Conservation (phyloP, 2,797 vertebrate genomes). For the Microtus obscurus region DNA sequence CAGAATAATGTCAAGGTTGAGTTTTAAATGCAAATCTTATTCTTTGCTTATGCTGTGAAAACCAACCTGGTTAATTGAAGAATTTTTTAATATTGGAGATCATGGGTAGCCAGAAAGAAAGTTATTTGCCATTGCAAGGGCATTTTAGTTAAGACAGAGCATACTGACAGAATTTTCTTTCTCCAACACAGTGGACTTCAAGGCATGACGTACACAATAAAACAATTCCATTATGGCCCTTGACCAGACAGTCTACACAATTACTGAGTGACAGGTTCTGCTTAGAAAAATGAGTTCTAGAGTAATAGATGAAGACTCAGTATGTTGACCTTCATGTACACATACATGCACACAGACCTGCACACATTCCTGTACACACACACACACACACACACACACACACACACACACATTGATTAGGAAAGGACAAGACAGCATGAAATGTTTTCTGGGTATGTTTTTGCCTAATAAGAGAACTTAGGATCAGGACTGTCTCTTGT, state of each 20-base stretch:
- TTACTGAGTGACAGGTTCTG: not conserved
- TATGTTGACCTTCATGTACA: not conserved
- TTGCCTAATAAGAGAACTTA: conserved; percentile 33
- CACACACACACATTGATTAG: not conserved
- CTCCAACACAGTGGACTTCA: not conserved
- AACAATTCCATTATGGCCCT: not conserved
- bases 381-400: not conserved
- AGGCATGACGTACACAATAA: not conserved
- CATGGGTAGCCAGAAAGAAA: not conserved
- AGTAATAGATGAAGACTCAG: not conserved
- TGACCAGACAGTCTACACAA: not conserved
- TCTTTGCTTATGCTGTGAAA: not conserved
- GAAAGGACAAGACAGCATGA: not conserved
- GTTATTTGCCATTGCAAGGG: not conserved
- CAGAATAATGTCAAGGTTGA: not conserved
- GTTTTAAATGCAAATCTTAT: not conserved
- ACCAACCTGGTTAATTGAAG: conserved; percentile 20
- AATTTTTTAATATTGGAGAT: not conserved
- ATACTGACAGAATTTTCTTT: not conserved
- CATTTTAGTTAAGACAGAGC: not conserved
- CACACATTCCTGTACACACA: not conserved
- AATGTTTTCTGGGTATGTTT: conserved; percentile 27
- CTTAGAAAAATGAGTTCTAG: not conserved
- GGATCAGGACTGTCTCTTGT: not conserved
- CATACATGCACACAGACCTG: not conserved